phyloP scores from a whole-genome alignment of 2,888 invertebrate species.

The Plagodis pulveraria region DNA sequence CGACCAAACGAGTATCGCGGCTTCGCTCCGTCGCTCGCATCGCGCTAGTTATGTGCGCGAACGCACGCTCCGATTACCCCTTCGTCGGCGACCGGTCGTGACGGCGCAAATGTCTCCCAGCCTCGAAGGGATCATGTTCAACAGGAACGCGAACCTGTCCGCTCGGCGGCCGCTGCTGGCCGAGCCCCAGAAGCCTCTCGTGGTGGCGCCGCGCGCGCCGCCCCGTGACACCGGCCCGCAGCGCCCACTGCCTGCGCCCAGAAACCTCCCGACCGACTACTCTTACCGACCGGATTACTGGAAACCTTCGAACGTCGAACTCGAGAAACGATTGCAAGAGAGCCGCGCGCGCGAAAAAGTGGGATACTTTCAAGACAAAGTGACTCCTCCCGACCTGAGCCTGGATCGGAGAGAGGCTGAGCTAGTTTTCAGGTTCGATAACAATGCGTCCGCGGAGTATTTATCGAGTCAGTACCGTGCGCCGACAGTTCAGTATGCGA shows the following conservation, averaged over 20 bases:
- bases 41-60: slow-evolving; percentile 77
- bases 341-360: slow-evolving; percentile 75
- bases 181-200: slow-evolving; percentile 77
- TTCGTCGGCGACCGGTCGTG: slow-evolving; percentile 60
- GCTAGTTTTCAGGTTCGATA: slow-evolving; percentile 79
- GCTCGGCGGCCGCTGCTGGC: slow-evolving; percentile 80
- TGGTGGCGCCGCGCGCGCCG: slow-evolving; percentile 76
- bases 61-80: slow-evolving; percentile 66
- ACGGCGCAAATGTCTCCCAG: slow-evolving; percentile 83
- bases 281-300: slow-evolving; percentile 72
- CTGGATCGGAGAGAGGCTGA: slow-evolving; percentile 78
- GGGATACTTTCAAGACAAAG: slow-evolving; percentile 80
- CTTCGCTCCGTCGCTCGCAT: slow-evolving; percentile 44
- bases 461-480: slow-evolving; percentile 74
- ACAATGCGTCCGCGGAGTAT: slow-evolving; percentile 76
- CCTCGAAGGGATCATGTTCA: slow-evolving; percentile 81
- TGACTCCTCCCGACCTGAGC: slow-evolving; percentile 71
- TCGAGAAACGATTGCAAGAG: slow-evolving; percentile 75
- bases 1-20: slow-evolving; percentile 38
- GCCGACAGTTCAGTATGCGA: slow-evolving; percentile 74
- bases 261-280: slow-evolving; percentile 60
- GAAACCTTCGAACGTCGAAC: slow-evolving; percentile 81
- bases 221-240: slow-evolving; percentile 73
- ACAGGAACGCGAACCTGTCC: slow-evolving; percentile 79
- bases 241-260: slow-evolving; percentile 66